These are phyloP conservation scores for Rhadina sibilatrix DNA, from an alignment of 2,113 vertebrate species.

Conservation along the genomic window DNA sequence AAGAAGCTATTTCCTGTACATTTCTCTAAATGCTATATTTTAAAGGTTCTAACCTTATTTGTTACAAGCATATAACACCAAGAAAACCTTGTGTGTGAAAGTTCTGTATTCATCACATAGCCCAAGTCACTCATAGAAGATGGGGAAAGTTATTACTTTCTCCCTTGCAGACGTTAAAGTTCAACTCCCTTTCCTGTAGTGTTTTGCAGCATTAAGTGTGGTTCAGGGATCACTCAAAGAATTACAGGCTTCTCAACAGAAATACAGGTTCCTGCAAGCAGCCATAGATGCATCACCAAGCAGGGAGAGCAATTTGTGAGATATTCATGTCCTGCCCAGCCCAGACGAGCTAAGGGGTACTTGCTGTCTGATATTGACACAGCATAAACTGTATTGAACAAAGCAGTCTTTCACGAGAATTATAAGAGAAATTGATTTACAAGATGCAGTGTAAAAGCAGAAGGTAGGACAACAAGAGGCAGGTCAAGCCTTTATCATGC, in stretches of 20 bases:
- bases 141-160: constrained; percentile 78
- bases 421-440: constrained; percentile 46
- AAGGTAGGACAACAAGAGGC: background rate
- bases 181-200: constrained; percentile 67
- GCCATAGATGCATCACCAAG: background rate
- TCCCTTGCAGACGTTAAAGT: constrained; percentile 74
- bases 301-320: constrained; percentile 30
- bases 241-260: constrained; percentile 68
- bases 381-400: constrained; percentile 1
- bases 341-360: background rate
- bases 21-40: constrained; percentile 83
- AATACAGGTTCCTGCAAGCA: constrained; percentile 63
- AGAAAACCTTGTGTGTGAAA: constrained; percentile 72
- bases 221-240: constrained; percentile 71
- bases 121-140: constrained; percentile 68
- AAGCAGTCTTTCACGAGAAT: constrained; percentile 20
- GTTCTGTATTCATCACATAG: constrained; percentile 71
- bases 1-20: constrained; percentile 76
- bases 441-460: constrained; percentile 37
- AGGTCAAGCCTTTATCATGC: background rate
- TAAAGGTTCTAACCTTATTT: constrained; percentile 87
- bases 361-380: background rate
- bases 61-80: constrained; percentile 78
- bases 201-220: constrained; percentile 74
- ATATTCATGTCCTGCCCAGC: background rate